Evolutionary conservation across 53 echinoderm and acorn worm species (phyloP).

Genomic region (Patiria pectinifera): DNA sequence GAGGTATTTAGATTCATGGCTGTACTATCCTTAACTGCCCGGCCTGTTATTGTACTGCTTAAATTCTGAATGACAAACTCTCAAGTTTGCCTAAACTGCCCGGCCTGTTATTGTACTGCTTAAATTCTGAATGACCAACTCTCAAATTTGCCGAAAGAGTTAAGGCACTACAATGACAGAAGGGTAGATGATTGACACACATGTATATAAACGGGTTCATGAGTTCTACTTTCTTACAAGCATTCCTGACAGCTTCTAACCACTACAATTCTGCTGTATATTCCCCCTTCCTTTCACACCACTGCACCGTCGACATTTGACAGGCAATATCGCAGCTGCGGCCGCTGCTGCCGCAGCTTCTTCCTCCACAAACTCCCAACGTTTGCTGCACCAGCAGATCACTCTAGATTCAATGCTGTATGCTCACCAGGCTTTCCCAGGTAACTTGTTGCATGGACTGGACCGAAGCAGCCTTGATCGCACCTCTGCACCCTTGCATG

Average conservation of each 20-base stretch:
- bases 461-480: not conserved
- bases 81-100: no score
- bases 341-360: slow-evolving; percentile 14
- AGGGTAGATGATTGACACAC: not conserved
- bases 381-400: slow-evolving; percentile 62
- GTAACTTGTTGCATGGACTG: slow-evolving; percentile 42
- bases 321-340: slow-evolving; percentile 48
- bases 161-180: no score
- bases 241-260: slow-evolving; percentile 4
- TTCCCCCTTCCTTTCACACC: not conserved
- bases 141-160: no score
- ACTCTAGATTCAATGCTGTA: slow-evolving; percentile 62
- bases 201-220: not conserved
- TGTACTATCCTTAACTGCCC: no score
- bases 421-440: slow-evolving; percentile 56
- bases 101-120: no score
- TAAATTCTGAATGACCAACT: no score
- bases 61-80: no score
- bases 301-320: not conserved
- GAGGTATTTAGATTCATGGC: no score
- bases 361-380: slow-evolving; percentile 50
- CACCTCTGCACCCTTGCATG: slow-evolving; percentile 42
- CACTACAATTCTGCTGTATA: not conserved
- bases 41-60: no score
- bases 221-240: not conserved